Evolutionary conservation across 2,113 vertebrate genomes (phyloP).

Genomic region (Eulemur macaco): DNA sequence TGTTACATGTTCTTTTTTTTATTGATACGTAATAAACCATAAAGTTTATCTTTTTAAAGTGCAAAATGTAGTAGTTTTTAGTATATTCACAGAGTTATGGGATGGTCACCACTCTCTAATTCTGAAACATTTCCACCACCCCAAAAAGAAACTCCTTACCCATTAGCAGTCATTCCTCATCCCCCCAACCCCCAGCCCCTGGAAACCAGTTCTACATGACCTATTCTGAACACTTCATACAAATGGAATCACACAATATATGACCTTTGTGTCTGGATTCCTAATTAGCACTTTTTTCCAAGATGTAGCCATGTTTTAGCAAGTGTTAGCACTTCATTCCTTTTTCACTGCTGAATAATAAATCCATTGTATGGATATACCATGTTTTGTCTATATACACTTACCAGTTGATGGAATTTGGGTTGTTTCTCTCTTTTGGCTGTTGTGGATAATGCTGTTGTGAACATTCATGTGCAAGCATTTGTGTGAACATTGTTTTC

Average conservation of each 20-base stretch:
- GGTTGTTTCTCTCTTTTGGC: not conserved
- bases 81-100: not conserved
- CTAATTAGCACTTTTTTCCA: not conserved
- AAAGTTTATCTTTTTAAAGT: not conserved
- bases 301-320: not conserved
- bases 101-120: not conserved
- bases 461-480: not conserved
- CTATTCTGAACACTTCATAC: not conserved
- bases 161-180: not conserved
- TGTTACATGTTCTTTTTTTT: not conserved
- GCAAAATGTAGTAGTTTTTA: not conserved
- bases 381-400: not conserved
- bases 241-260: not conserved
- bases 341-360: not conserved
- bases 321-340: not conserved
- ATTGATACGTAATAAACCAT: not conserved
- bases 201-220: not conserved
- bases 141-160: not conserved
- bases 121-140: not conserved
- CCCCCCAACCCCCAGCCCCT: accelerated
- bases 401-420: not conserved
- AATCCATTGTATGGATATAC: not conserved
- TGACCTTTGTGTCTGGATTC: not conserved
- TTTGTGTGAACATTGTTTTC: not conserved
- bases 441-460: not conserved